Evolutionary conservation across 2,888 invertebrate species (phyloP).

Genomic region (Fabriciana adippe): DNA sequence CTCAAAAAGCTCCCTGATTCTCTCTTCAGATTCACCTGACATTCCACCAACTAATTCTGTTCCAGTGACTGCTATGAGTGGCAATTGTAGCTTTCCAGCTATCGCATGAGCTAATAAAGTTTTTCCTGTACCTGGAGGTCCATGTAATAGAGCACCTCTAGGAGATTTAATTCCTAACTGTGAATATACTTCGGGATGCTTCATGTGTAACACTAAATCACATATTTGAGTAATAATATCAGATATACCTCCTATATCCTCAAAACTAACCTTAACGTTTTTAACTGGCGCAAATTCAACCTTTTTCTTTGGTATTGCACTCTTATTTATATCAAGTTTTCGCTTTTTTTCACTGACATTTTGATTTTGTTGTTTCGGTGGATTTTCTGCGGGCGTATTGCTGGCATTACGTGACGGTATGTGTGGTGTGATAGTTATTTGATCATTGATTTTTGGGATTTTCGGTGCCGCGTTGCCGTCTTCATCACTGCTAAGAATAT

Average conservation of each 20-base stretch:
- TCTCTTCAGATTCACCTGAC: constrained; percentile 97
- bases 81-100: constrained; percentile 92
- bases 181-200: constrained; percentile 94
- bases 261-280: constrained; percentile 82
- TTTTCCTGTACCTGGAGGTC: constrained; percentile 98
- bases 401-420: constrained; percentile 61
- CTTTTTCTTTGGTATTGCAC: constrained; percentile 58
- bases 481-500: constrained; percentile 73
- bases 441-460: constrained; percentile 75
- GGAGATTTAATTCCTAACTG: constrained; percentile 93
- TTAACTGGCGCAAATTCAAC: constrained; percentile 63
- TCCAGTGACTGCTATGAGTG: constrained; percentile 93
- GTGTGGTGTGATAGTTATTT: constrained; percentile 77
- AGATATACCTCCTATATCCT: constrained; percentile 92
- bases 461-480: constrained; percentile 72
- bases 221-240: constrained; percentile 86
- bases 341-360: constrained; percentile 64
- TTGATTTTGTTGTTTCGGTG: constrained; percentile 56
- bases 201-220: constrained; percentile 91
- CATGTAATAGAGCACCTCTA: constrained; percentile 95
- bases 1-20: constrained; percentile 95
- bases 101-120: constrained; percentile 91
- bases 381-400: constrained; percentile 53
- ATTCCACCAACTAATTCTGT: constrained; percentile 97
- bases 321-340: constrained; percentile 57